Evolutionary conservation across 1,140 invertebrate genomes (phyloP), one percentile per base, ranked within the genome.

Genomic region (Battus philenor): DNA sequence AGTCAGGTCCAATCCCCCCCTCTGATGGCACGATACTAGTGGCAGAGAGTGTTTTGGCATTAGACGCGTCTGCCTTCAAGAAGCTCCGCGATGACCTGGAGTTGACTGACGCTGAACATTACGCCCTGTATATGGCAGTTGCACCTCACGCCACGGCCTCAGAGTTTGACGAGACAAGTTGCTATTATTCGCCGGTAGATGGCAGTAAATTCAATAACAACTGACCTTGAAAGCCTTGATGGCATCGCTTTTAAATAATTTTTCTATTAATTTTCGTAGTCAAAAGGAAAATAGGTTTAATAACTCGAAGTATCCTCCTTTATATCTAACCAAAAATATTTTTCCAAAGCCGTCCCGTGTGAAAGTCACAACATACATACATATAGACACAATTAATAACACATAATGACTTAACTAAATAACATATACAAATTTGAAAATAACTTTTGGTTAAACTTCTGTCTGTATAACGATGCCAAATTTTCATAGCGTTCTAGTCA

Each of bases 131-230:
- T 52, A 95, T 93, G 48, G 90, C 91, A 22, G 90, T 95, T 65
- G 93, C 94, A 4, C 94, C 94, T 6, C 91, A 91, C 69, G 94
- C 94, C 2, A 95, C 93, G 0, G 90, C 89, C 9, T 95, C 93
- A 4, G 94, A 96, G 68, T 95, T 95, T 66, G 94, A 95, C 63
- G 94, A 96, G 66, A 90, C 92, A 66, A 95, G 93, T 13, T 93
- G 92, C 73, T 95, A 94, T 73, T 95, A 95, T 70, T 93, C 93
- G 22, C 91, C 93, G 1, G 91, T 95, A 5, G 93, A 95, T 71
- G 93, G 90, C 10, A 90, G 91, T 17, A 92, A 92, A 73, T 82
- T 80, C 58, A 74, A 81, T 30, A 89, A 90, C 38, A 38, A 53
- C 49, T 12, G 11, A n/a, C n/a, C n/a, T n/a, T n/a, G n/a, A n/a